Conservation (phyloP, 2,888 invertebrate species). For the Philonicus albiceps region DNA sequence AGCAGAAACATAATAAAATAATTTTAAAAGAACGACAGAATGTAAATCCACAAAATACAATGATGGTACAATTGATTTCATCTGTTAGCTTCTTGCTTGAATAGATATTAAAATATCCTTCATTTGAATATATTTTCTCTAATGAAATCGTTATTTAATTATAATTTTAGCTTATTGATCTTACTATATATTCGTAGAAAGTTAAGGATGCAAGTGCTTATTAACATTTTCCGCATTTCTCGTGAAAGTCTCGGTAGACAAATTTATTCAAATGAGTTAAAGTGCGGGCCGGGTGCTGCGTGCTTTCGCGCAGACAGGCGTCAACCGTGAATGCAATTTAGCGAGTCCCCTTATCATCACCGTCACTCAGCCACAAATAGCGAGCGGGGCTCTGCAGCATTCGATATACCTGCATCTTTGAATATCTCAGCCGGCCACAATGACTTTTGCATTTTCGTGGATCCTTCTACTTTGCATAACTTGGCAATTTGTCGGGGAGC, state of each 20-base stretch:
- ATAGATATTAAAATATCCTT: no score
- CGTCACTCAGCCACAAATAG: constrained; percentile 31
- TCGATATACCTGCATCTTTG: neutral
- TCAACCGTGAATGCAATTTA: neutral
- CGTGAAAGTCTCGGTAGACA: constrained; percentile 5
- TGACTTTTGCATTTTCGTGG: constrained; percentile 21
- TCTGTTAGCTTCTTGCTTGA: no score
- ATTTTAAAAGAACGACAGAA: no score
- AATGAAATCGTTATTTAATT: no score
- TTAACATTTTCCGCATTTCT: constrained; percentile 45
- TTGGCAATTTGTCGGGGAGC: constrained; percentile 43
- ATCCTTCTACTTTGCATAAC: constrained; percentile 29
- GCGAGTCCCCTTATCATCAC: neutral
- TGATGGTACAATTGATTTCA: no score
- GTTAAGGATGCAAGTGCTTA: constrained; percentile 12
- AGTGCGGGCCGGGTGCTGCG: neutral
- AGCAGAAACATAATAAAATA: no score
- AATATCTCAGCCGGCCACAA: neutral
- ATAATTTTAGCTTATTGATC: no score
- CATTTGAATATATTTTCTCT: no score
- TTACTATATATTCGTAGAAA: no score
- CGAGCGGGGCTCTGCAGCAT: neutral
- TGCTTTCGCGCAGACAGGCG: neutral
- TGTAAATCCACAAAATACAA: no score
- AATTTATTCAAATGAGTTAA: constrained; percentile 39